These are phyloP conservation scores for Meteorus sp. DNA, from an alignment of 1,140 invertebrate genomes.

Conservation along the genomic window DNA sequence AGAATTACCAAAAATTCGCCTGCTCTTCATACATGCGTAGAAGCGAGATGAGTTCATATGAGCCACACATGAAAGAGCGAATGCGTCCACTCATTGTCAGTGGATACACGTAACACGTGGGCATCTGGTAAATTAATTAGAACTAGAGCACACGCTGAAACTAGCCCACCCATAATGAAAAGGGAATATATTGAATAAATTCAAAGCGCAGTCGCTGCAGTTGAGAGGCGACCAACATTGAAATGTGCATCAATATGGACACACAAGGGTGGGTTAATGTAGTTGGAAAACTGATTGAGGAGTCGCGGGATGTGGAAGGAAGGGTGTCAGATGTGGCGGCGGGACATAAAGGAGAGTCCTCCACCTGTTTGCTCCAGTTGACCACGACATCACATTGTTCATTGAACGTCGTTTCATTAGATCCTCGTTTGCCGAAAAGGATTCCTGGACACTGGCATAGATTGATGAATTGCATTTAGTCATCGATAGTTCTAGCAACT, in stretches of 20 bases:
- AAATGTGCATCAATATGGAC: conserved; percentile 7
- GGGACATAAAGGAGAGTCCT: no score
- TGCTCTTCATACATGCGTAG: no score
- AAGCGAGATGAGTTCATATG: background rate
- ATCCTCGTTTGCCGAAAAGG: no score
- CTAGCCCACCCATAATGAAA: conserved; percentile 47
- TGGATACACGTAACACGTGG: background rate
- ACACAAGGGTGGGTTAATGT: background rate
- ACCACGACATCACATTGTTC: conserved; percentile 6
- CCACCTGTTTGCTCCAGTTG: conserved; percentile 24
- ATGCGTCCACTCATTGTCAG: background rate
- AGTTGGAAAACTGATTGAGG: background rate
- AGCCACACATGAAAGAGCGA: background rate
- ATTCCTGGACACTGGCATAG: no score
- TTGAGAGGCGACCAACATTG: conserved; percentile 2
- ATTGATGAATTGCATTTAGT: no score
- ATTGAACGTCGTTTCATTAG: no score
- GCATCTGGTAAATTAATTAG: conserved; percentile 39
- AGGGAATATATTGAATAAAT: conserved; percentile 51
- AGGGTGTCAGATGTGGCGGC: no score
- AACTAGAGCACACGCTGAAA: conserved; percentile 32
- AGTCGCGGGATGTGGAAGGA: background rate
- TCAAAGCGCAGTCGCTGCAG: conserved; percentile 46
- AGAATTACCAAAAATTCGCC: no score
- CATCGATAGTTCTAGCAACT: no score